Conservation (phyloP, 2,113 vertebrate genomes). For the Xenopus borealis region DNA sequence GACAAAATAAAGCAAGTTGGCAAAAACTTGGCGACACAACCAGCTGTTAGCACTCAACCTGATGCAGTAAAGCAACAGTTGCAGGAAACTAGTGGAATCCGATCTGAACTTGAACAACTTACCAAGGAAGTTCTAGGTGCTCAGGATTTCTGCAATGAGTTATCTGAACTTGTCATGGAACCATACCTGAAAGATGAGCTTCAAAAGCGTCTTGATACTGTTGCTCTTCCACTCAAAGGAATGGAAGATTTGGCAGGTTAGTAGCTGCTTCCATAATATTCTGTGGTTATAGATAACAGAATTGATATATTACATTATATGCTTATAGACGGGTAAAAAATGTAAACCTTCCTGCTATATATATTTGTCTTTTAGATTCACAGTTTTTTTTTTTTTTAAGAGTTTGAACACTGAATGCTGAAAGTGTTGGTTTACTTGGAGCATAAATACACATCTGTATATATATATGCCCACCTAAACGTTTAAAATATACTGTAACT, state of each 20-base stretch:
- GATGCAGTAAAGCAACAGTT: conserved; percentile 86
- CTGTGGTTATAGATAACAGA: no score
- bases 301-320: no score
- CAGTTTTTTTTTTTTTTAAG: no score
- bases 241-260: conserved; percentile 91
- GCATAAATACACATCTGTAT: no score
- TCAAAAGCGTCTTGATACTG: conserved; percentile 82
- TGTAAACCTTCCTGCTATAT: no score
- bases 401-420: no score
- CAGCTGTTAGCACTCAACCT: conserved; percentile 84
- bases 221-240: conserved; percentile 82
- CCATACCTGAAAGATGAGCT: conserved; percentile 94
- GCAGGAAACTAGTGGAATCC: conserved; percentile 91
- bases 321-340: no score
- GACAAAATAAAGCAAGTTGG: conserved; percentile 75
- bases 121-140: conserved; percentile 77
- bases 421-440: no score
- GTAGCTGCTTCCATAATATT: not conserved
- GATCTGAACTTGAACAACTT: conserved; percentile 84
- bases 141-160: conserved; percentile 77
- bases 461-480: no score
- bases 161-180: conserved; percentile 86
- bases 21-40: conserved; percentile 78
- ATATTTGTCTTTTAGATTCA: no score
- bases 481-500: no score